phyloP scores from a whole-genome alignment of 1,140 invertebrate genomes.

The Brachionus koreanus region DNA sequence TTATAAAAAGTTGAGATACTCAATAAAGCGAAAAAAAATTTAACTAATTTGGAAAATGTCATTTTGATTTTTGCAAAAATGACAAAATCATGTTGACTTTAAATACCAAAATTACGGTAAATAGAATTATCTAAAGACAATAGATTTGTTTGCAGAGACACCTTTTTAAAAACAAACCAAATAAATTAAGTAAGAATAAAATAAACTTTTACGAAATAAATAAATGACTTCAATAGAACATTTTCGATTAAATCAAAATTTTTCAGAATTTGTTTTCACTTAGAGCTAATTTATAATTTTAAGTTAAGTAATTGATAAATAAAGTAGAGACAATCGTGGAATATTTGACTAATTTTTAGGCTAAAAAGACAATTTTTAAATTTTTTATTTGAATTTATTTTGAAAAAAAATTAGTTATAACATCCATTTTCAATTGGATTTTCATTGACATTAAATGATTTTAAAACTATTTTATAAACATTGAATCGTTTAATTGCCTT shows the following conservation, averaged over 20 bases:
- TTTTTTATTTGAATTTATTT: neutral
- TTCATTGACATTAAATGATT: neutral
- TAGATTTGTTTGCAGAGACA: neutral
- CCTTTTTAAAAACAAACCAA: slow-evolving; percentile 9
- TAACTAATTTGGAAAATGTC: neutral
- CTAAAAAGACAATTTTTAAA: neutral
- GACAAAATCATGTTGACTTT: neutral
- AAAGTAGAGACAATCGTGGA: neutral
- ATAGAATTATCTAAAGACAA: neutral
- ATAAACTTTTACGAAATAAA: neutral
- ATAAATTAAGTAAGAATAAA: neutral
- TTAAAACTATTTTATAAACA: neutral
- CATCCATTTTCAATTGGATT: slow-evolving; percentile 27
- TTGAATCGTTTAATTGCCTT: neutral
- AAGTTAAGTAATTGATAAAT: neutral
- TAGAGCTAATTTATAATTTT: neutral
- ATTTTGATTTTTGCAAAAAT: slow-evolving; percentile 2
- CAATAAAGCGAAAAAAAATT: neutral
- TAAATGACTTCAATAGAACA: neutral
- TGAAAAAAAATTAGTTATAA: slow-evolving; percentile 24
- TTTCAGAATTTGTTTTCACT: neutral
- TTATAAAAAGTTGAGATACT: neutral
- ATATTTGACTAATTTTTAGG: neutral
- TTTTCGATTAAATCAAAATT: neutral
- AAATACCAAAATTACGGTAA: neutral